Evolutionary conservation across 2,888 invertebrate species (phyloP), one percentile per base, ranked within the genome.

Genomic region (Criorhina ranunculi): DNA sequence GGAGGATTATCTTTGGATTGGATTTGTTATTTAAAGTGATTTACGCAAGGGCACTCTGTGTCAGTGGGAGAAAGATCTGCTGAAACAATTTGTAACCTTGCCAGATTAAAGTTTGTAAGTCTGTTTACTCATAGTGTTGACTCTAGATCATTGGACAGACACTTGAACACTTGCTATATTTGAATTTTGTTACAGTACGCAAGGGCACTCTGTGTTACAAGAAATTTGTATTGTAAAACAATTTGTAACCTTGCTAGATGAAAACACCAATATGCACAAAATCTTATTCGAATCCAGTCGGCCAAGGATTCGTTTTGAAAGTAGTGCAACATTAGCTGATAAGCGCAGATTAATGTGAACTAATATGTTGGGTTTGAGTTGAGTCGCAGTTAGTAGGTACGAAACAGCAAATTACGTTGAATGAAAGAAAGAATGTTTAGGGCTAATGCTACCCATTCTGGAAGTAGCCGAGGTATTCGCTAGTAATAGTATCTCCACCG

Each of bases 191-290:
- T 37, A 44, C n/a, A n/a, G 9, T 37, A 53, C 5, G 51, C 64
- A 72, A 57, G 75, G 70, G 80, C 85, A 85, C 85, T 85, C 83
- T 83, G 83, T 85, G 85, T 83, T 79, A 75, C 78, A 79, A 69
- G 78, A 69, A 57, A 35, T 19, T 33, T 11, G 4, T 49, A 79
- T 64, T 78, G 78, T 78, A 83, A 83, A 75, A 79, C 83, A 83
- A 83, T 83, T 83, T 79, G 78, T 83, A 73, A 83, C 79, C 79
- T 79, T 83, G 83, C 83, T 33, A 83, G n/a, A 62, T 9, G 0
- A 64, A 80, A 42, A 7, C 24, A 24, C n/a, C 24, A 75, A 77
- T 42, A 35, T 40, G 57, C 76, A 44, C 17, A 33, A 76, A 76
- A 76, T 69, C 44, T 11, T 8, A 19, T 8, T 29, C 37, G 17